Conservation (phyloP, 2,797 vertebrate genomes). For the Phalanger gymnotis region DNA sequence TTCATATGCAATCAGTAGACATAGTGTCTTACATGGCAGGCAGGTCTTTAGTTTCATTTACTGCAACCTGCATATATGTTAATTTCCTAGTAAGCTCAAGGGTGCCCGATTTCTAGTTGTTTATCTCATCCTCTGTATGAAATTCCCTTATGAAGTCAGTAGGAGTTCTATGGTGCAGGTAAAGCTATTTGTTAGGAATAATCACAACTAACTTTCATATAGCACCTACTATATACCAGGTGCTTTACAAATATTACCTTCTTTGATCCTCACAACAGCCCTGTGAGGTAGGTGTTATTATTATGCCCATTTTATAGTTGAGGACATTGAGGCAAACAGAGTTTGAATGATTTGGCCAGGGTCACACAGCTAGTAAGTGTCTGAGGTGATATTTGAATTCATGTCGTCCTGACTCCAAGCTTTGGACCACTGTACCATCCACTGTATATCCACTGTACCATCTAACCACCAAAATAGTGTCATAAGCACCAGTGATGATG, state of each 20-base stretch:
- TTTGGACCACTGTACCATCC: background rate
- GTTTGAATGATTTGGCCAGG: background rate
- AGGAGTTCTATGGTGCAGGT: constrained; percentile 1
- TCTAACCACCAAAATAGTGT: background rate
- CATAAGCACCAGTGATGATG: background rate
- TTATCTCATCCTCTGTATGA: constrained; percentile 57
- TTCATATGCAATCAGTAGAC: constrained; percentile 64
- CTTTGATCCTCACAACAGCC: background rate
- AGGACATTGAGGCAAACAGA: background rate
- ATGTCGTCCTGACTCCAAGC: background rate
- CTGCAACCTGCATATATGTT: constrained; percentile 60
- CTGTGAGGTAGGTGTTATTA: background rate
- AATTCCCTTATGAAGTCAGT: constrained; percentile 68
- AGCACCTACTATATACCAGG: background rate
- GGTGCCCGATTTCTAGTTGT: constrained; percentile 41
- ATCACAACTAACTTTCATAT: background rate
- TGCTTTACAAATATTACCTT: background rate
- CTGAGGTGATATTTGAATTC: background rate
- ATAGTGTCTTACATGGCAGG: constrained; percentile 42
- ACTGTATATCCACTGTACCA: no score
- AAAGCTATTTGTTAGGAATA: background rate
- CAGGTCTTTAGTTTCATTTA: constrained; percentile 73
- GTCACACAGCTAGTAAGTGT: background rate
- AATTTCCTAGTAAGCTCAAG: constrained; percentile 55
- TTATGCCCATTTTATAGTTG: background rate